phyloP scores from a whole-genome alignment of 2,113 vertebrate genomes.

The Nipponia nippon region DNA sequence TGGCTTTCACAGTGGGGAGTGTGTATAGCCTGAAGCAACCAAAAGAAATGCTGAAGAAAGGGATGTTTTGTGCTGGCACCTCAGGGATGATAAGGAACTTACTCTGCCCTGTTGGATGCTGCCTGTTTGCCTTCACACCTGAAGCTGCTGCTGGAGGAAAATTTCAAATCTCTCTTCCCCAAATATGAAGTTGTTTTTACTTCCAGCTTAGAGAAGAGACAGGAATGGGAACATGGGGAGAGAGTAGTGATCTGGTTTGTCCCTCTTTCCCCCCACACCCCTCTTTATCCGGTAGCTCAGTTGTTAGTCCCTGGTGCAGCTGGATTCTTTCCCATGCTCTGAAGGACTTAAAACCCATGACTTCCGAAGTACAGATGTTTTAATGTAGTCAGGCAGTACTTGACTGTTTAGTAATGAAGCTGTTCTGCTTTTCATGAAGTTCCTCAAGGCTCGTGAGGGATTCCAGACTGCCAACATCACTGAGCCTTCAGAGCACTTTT shows the following conservation, averaged over 20 bases:
- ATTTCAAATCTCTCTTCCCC: background rate
- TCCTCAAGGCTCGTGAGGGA: background rate
- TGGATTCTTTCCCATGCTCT: background rate
- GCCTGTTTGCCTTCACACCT: background rate
- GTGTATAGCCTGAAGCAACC: background rate
- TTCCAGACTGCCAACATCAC: background rate
- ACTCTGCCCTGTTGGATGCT: background rate
- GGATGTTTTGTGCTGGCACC: background rate
- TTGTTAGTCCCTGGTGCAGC: background rate
- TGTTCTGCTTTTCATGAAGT: background rate
- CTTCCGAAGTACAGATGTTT: background rate
- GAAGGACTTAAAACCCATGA: background rate
- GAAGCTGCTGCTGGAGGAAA: background rate
- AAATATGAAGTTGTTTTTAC: background rate
- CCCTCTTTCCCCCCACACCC: fast-evolving
- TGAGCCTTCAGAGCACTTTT: background rate
- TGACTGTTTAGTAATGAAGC: background rate
- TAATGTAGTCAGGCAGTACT: background rate
- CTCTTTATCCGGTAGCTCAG: background rate
- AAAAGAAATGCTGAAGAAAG: background rate
- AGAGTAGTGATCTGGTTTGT: background rate
- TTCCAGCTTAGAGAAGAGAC: background rate
- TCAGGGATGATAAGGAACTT: background rate
- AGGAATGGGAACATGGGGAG: background rate
- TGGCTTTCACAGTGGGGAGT: background rate